Conservation (phyloP, 2,888 invertebrate genomes). For the Onchidella celtica region DNA sequence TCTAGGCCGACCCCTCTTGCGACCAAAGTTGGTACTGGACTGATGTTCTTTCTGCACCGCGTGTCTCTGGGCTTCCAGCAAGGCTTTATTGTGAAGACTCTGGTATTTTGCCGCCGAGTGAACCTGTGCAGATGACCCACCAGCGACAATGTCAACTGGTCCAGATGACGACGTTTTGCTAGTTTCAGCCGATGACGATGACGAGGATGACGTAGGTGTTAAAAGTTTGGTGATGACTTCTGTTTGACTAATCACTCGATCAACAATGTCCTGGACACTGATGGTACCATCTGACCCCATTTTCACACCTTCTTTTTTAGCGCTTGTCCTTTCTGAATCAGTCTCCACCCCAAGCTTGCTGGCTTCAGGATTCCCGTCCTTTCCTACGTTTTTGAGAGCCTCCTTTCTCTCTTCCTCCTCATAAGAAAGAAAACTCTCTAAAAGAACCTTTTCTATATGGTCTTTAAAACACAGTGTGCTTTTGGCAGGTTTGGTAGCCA, state of each 20-base stretch:
- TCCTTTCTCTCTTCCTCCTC: conserved; percentile 52
- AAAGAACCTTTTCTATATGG: conserved; percentile 68
- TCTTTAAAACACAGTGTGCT: conserved; percentile 64
- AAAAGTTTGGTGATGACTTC: conserved; percentile 56
- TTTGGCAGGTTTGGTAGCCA: neutral
- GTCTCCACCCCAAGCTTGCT: neutral
- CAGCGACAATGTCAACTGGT: neutral
- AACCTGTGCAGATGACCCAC: neutral
- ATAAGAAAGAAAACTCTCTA: conserved; percentile 60
- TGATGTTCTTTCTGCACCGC: conserved; percentile 43
- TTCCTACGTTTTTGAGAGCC: conserved; percentile 19
- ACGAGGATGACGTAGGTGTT: no score
- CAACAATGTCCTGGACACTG: conserved; percentile 68
- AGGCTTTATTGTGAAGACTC: neutral
- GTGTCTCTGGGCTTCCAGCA: conserved; percentile 40
- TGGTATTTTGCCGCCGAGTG: neutral
- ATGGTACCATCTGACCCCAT: no score
- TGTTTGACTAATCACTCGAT: conserved; percentile 65
- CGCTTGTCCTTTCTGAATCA: neutral
- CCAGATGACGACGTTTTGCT: neutral
- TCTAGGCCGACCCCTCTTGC: conserved; percentile 43
- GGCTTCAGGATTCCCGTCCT: neutral
- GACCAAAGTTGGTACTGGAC: conserved; percentile 27
- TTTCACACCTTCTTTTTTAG: no score
- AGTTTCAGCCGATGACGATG: neutral